These are phyloP conservation scores for Manis pentadactyla DNA, from an alignment of 2,797 vertebrate species.

Conservation along the genomic window DNA sequence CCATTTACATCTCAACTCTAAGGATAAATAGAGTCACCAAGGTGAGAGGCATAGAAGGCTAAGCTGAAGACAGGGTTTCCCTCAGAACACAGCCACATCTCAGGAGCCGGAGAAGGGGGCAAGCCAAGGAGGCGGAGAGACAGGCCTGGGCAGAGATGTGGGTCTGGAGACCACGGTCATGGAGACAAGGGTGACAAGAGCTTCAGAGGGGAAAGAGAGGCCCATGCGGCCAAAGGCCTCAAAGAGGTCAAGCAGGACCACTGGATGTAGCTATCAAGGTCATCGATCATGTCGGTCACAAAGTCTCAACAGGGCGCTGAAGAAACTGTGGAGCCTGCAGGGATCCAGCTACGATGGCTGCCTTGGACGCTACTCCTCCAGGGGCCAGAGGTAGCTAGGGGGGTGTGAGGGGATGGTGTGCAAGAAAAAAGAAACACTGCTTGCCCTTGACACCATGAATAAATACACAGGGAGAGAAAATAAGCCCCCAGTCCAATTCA, in stretches of 20 bases:
- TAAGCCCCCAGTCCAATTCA: background rate
- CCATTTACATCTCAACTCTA: background rate
- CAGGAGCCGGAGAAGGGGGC: background rate
- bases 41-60: background rate
- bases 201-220: background rate
- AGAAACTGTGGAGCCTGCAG: background rate
- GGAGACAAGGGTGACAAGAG: background rate
- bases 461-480: background rate
- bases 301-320: background rate
- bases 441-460: background rate
- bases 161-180: background rate
- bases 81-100: background rate
- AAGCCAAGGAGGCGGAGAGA: background rate
- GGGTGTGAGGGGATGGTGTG: background rate
- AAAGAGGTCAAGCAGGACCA: background rate
- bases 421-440: background rate
- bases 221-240: background rate
- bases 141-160: rapidly evolving
- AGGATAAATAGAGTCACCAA: background rate
- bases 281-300: background rate
- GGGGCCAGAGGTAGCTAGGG: background rate
- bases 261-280: background rate
- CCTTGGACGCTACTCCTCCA: background rate
- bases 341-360: background rate
- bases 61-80: no score